Evolutionary conservation across 1,140 invertebrate genomes (phyloP).

Genomic region (Medauroidea extradentata): DNA sequence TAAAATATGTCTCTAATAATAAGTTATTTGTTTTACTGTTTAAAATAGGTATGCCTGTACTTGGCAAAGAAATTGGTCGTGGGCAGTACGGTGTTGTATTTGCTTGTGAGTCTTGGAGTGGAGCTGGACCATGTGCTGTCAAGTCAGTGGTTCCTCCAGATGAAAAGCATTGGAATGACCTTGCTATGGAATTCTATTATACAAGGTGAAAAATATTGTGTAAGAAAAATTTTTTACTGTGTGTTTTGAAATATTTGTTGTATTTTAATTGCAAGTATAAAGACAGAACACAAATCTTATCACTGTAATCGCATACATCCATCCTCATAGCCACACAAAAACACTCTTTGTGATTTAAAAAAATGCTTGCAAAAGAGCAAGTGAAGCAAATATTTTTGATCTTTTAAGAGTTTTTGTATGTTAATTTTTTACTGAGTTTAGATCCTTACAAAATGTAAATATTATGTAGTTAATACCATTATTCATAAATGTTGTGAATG

Average conservation of each 20-base stretch:
- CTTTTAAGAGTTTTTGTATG: conserved; percentile 5
- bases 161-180: conserved; percentile 86
- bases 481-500: no score
- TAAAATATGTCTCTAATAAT: no score
- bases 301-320: neutral
- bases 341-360: no score
- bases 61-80: conserved; percentile 77
- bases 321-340: no score
- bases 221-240: neutral
- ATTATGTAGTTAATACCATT: no score
- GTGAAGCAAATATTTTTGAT: neutral
- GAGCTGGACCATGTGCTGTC: conserved; percentile 68
- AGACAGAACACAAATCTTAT: neutral
- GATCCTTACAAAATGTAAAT: no score
- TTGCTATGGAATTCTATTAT: conserved; percentile 89
- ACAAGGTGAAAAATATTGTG: conserved; percentile 52
- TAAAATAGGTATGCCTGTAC: conserved; percentile 63
- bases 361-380: neutral
- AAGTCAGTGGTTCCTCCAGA: conserved; percentile 89
- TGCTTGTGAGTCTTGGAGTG: conserved; percentile 74
- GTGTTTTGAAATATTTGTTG: neutral
- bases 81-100: conserved; percentile 94
- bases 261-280: neutral
- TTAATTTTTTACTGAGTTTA: no score
- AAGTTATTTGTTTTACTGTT: neutral